Conservation (phyloP, 2,888 invertebrate genomes). For the Pollenia griseotomentosa region DNA sequence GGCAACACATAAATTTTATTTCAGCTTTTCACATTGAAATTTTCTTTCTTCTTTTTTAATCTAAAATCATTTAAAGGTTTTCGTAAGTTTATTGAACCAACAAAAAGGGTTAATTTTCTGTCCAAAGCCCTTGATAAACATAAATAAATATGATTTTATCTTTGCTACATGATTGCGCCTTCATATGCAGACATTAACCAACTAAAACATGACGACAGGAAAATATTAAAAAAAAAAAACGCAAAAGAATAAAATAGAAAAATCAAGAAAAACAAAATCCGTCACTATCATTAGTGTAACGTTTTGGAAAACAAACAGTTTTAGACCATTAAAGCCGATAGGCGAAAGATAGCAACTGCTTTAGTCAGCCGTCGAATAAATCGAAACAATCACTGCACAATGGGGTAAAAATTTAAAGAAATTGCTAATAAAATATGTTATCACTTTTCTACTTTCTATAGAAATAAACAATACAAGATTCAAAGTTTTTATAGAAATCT, state of each 20-base stretch:
- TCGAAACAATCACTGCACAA: no score
- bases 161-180: constrained; percentile 44
- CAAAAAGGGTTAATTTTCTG: not conserved
- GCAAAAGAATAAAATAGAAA: not conserved
- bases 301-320: constrained; percentile 70
- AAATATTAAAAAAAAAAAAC: constrained; percentile 41
- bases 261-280: constrained; percentile 35
- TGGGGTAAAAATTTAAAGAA: no score
- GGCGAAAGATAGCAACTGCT: constrained; percentile 50
- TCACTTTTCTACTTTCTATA: no score
- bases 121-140: constrained; percentile 32
- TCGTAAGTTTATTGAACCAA: not conserved
- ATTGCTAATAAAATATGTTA: no score
- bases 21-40: no score
- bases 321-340: constrained; percentile 68
- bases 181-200: constrained; percentile 57
- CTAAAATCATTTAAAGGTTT: not conserved
- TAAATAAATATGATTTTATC: constrained; percentile 56
- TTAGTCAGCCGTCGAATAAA: not conserved
- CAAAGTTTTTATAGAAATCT: no score
- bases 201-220: constrained; percentile 54
- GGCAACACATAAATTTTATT: no score
- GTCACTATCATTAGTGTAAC: constrained; percentile 70
- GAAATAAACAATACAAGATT: no score
- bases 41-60: not conserved